Evolutionary conservation across 2,113 vertebrate genomes (phyloP).

Genomic region (Muscicapa adusta): DNA sequence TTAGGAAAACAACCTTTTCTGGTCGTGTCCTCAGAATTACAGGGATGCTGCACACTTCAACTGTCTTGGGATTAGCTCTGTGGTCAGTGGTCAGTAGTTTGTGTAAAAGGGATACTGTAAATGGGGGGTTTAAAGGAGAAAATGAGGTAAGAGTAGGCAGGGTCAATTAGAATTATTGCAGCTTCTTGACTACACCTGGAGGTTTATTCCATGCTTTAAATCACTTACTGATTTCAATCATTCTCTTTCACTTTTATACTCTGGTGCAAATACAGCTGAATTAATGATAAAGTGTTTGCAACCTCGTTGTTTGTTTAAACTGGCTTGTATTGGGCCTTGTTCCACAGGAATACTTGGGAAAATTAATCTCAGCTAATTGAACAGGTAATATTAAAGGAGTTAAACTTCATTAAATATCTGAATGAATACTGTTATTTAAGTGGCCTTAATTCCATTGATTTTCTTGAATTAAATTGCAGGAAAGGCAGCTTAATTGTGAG

Average conservation of each 20-base stretch:
- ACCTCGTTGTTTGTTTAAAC: background rate
- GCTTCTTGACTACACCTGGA: background rate
- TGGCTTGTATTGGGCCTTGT: background rate
- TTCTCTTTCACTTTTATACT: background rate
- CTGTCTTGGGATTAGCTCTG: background rate
- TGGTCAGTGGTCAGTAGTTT: background rate
- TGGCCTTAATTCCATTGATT: background rate
- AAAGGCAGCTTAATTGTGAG: background rate
- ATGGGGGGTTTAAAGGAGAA: background rate
- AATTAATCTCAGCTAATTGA: background rate
- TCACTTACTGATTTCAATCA: background rate
- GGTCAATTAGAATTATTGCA: background rate
- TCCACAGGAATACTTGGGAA: background rate
- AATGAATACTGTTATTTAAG: background rate
- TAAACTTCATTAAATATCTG: background rate
- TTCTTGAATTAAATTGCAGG: background rate
- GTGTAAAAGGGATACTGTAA: background rate
- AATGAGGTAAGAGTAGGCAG: background rate
- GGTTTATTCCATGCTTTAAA: background rate
- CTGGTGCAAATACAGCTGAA: background rate
- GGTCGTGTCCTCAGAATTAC: background rate
- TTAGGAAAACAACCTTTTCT: background rate
- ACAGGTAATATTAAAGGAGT: background rate
- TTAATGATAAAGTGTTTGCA: background rate
- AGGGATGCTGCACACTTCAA: background rate